Evolutionary conservation across 2,797 vertebrate genomes (phyloP), one percentile per base, ranked within the genome.

Genomic region (Enteromius trimaculatus): DNA sequence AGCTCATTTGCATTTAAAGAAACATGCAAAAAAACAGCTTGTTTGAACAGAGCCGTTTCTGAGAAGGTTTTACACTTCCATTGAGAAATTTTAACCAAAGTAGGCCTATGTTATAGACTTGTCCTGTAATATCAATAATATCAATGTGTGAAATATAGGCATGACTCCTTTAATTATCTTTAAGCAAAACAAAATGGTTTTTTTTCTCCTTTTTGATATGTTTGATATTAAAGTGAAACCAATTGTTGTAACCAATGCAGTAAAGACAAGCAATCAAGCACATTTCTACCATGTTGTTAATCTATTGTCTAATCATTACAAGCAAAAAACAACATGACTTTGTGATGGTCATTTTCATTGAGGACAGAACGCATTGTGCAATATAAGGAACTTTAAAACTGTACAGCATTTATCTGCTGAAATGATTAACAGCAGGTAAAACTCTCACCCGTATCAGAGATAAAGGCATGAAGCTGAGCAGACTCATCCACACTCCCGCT

Each of bases 391-490:
- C 21, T 9, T 14, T 37, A 14, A 76, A 58, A 17, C 3, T 4
- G 11, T 2, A 75, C 2, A n/a, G 31, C 5, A 14, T 75, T 37
- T 23, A 11, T 71, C 39, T 21, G 1, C 53, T 75, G 3, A 37
- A 60, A 37, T 17, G 4, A n/a, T 5, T 3, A 7, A 31, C 4
- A n/a, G 1, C 31, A 21, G 21, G 6, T 34, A 17, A 53, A 70
- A 29, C 10, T n/a, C 86, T 42, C 95, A 99, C 98, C 98, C 70
- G 98, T 99, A 90, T 99, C 98, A 19, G 97, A 99, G 92, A 99
- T 99, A 87, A 95, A 98, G 60, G 98, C 98, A 66, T 97, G 95
- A 51, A 99, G 93, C 85, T 97, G 97, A 91, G 96, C 83, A 77
- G 90, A 88, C 71, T 99, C 98, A 87, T 99, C 98, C 86, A 95